Base-by-base conservation (phyloP, 2,888 invertebrate genomes). In the Cerceris rybyensis region DNA sequence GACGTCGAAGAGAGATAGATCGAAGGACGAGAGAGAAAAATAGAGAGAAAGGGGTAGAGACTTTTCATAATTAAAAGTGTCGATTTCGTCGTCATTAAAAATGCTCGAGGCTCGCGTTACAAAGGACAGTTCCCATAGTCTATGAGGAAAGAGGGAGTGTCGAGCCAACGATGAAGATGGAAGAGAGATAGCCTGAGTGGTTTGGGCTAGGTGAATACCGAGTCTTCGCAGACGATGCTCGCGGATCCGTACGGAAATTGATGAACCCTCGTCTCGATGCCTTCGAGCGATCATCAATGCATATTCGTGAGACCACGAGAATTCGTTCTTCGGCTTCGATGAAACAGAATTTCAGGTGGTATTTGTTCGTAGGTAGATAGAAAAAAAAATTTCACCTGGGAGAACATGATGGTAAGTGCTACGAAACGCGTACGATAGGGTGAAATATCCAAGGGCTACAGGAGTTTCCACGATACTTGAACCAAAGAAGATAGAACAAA, bases 51-150 rank as follows among this genome's bases (percentile, higher is more conserved):
- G 65, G 52, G 28, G 13, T 54, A 46, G 54, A 28, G 54, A 69
- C 74, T 80, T 82, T 79, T 81, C 85, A 88, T 90, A 90, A 90
- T 91, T 89, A 89, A 89, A 90, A 90, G 87, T 89, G 87, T 89
- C 88, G 89, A 89, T 88, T 84, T 84, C 81, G 84, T 75, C 86
- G 85, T 87, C 88, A 86, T 88, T 87, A 88, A 86, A 85, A 85
- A 78, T 67, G 71, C 75, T 80, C 75, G 73, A 64, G 74, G 52
- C 65, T 64, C 67, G 50, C 68, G 68, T 66, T 76, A 80, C 82
- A 88, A 86, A 88, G 82, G 77, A 80, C 82, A 75, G 81, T 78
- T 73, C 64, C 58, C 66, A 55, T 64, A 64, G 70, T 70, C 68
- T 70, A 69, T 65, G 57, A 61, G 49, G 14, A 17, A 43, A 64